Base-by-base conservation (phyloP, 92 coral and sea anemone genomes). In the Blastomussa wellsi region DNA sequence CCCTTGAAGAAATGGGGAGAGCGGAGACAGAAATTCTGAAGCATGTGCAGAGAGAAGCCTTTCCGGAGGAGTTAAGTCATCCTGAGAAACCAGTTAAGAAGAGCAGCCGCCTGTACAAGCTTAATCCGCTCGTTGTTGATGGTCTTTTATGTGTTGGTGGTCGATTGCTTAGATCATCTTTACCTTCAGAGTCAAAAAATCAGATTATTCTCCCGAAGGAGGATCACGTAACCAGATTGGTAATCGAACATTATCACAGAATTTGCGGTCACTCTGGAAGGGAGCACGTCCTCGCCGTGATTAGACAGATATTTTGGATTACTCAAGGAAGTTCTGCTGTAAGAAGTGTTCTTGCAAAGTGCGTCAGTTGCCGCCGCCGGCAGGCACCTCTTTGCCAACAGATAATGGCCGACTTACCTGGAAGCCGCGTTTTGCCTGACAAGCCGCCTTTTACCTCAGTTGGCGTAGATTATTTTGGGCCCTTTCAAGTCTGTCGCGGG, bases 401-500 rank as follows among this genome's bases (percentile, higher is more conserved):
- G 48, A 84, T 57, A 52, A 76, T 84, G 83, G 88, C 88, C 36
- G 72, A 84, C 64, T 68, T 84, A 36, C 88, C 75, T 10, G 72
- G 47, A 47, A 28, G 37, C 42, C 88, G 83, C 59, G 83, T 84
- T 53, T 20, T 15, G 31, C 82, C 87, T 17, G 87, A 20, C 77
- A 82, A 72, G 69, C 87, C 82, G 26, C 87, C 81, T 5, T 83
- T 83, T 49, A 15, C 82, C 26, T 53, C 49, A 31, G 81, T 74
- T 26, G 87, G 81, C 15, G 44, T 41, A 3, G 44, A 41, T 41
- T 41, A 41, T 41, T 41, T n/a, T n/a, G n/a, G n/a, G n/a, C n/a
- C n/a, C n/a, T n/a, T n/a, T n/a, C n/a, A n/a, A n/a, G n/a, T n/a
- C n/a, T n/a, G n/a, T n/a, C n/a, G n/a, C n/a, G n/a, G n/a, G n/a